Percentiles rank a stretch among this genome's conserved stretches.
These are phyloP conservation scores for Tridacna crocea DNA, from an alignment of 2,888 invertebrate species.

Conservation along the genomic window DNA sequence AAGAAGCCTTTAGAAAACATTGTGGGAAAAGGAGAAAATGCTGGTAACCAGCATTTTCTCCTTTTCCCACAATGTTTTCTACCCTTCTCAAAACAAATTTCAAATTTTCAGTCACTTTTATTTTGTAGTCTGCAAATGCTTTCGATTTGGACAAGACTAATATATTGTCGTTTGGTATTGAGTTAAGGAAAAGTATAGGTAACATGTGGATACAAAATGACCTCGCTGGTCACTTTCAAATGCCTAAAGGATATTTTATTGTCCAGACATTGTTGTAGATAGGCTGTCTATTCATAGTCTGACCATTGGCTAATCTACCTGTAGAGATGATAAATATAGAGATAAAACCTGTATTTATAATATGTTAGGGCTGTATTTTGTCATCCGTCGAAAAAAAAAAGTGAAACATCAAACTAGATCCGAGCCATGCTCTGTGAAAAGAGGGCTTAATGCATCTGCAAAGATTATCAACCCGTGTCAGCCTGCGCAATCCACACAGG, in stretches of 20 bases:
- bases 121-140: too few relatives aligned
- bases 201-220: background rate
- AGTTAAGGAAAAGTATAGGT: background rate
- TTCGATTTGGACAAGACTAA: too few relatives aligned
- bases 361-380: too few relatives aligned
- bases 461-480: too few relatives aligned
- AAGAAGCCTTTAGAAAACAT: background rate
- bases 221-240: background rate
- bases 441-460: background rate
- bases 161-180: too few relatives aligned
- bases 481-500: background rate
- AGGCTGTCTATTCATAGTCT: background rate
- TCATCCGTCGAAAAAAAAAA: too few relatives aligned
- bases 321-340: background rate
- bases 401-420: too few relatives aligned
- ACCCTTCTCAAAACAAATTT: too few relatives aligned
- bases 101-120: too few relatives aligned
- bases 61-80: too few relatives aligned
- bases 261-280: constrained; percentile 10
- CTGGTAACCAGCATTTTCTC: background rate
- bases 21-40: constrained; percentile 2
- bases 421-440: background rate
- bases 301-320: constrained; percentile 8
- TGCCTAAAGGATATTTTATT: constrained; percentile 1
- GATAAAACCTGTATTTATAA: too few relatives aligned